Evolutionary conservation across 2,797 vertebrate genomes (phyloP), one percentile per base, ranked within the genome.

Genomic region (Anguilla megastoma): DNA sequence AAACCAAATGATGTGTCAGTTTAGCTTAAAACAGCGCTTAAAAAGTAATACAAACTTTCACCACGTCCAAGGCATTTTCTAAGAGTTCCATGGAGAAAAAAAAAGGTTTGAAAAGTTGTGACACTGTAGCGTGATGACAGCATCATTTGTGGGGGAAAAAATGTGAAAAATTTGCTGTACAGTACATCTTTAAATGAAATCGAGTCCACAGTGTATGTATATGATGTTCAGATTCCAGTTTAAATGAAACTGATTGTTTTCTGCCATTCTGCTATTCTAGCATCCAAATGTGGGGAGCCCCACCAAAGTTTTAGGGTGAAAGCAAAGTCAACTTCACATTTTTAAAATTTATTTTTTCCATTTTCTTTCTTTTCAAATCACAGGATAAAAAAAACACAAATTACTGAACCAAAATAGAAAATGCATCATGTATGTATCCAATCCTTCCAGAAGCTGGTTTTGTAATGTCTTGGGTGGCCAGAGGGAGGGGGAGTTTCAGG

Each of bases 151-250:
- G 89, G 54, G 69, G 88, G 85, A 92, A 87, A 93, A 90, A 84
- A 93, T 92, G 89, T 90, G 89, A 89, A 74, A 74, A 93, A 93
- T 91, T 45, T 18, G 71, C 27, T 8, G 4, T 82, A 86, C 24
- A 18, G 87, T 88, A 79, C 24, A 71, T 76, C 52, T 56, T 36
- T 92, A 82, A 95, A 95, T 93, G 89, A 90, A 95, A 96, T 93
- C 94, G 96, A 96, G 97, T 96, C 95, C 94, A 96, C 95, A 93
- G 94, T 94, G 94, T 94, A 93, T 96, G 96, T 97, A 97, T 97
- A 97, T 97, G 97, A 95, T 96, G 96, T 97, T 96, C 97, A 97
- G 97, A 97, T 97, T 97, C 94, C 95, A 96, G 93, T 93, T 95
- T 94, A 97, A 96, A 97, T 95, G 95, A 96, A 95, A 95, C 94